Evolutionary conservation across 2,797 vertebrate genomes (phyloP).

Genomic region (Cirrhinus molitorella): DNA sequence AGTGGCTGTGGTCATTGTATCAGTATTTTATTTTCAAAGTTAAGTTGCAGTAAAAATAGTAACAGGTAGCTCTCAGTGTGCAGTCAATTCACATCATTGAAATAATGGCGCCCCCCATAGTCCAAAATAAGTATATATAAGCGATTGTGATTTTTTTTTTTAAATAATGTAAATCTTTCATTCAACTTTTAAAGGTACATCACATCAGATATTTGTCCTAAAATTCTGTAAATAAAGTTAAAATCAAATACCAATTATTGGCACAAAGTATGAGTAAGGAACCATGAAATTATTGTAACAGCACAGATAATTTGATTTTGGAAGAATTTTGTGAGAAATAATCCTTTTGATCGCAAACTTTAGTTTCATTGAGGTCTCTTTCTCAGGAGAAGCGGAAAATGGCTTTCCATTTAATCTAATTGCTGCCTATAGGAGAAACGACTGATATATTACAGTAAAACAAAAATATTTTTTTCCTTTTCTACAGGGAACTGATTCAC

Average conservation of each 20-base stretch:
- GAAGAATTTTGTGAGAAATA: neutral
- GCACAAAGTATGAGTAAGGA: neutral
- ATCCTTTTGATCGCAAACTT: neutral
- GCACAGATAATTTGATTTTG: neutral
- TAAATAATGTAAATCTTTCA: no score
- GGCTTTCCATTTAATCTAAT: neutral
- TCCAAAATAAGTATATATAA: no score
- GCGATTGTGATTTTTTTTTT: no score
- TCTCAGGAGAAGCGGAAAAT: neutral
- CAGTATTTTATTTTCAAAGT: no score
- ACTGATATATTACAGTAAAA: neutral
- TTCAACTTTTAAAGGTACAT: neutral
- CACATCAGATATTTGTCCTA: neutral
- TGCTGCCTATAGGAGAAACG: neutral
- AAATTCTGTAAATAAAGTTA: neutral
- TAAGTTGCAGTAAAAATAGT: no score
- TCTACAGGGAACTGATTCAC: neutral
- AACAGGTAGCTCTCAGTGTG: no score
- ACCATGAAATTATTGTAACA: neutral
- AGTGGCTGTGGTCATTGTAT: no score
- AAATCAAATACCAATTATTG: neutral
- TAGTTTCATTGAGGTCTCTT: neutral
- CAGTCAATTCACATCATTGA: no score
- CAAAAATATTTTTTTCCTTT: neutral
- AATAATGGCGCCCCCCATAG: no score